phyloP scores from a whole-genome alignment of 2,888 invertebrate genomes.

The Ochlodes sylvanus region DNA sequence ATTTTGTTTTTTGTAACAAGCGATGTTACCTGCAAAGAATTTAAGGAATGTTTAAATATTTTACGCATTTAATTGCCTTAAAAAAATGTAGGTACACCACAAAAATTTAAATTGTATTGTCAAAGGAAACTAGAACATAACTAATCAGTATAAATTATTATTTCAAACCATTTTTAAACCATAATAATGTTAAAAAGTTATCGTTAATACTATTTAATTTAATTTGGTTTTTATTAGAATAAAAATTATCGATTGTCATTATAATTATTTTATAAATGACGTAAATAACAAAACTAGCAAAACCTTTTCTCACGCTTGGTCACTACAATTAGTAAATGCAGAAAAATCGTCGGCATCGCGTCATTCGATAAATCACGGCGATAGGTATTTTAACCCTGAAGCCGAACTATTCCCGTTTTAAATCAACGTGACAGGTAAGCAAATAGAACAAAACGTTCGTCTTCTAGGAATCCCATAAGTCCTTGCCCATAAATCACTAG shows the following conservation, averaged over 20 bases:
- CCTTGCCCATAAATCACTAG: conserved; percentile 80
- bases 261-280: too few species aligned
- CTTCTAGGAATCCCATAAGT: conserved; percentile 81
- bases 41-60: conserved; percentile 23
- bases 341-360: conserved; percentile 6
- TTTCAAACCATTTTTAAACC: too few species aligned
- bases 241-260: too few species aligned
- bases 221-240: too few species aligned
- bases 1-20: conserved; percentile 46
- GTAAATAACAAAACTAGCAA: background rate
- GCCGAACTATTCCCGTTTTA: conserved; percentile 61
- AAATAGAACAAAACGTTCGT: conserved; percentile 82
- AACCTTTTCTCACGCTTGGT: background rate
- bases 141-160: too few species aligned
- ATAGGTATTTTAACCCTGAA: conserved; percentile 45
- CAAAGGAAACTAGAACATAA: too few species aligned
- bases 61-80: background rate
- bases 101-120: too few species aligned
- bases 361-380: conserved; percentile 39
- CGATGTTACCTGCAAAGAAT: conserved; percentile 59
- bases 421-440: conserved; percentile 84
- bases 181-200: too few species aligned
- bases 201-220: too few species aligned
- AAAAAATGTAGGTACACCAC: background rate
- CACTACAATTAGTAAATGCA: conserved; percentile 12